Evolutionary conservation across 1,140 invertebrate species (phyloP), one percentile per base, ranked within the genome.

Genomic region (Drosophila paulistorum): DNA sequence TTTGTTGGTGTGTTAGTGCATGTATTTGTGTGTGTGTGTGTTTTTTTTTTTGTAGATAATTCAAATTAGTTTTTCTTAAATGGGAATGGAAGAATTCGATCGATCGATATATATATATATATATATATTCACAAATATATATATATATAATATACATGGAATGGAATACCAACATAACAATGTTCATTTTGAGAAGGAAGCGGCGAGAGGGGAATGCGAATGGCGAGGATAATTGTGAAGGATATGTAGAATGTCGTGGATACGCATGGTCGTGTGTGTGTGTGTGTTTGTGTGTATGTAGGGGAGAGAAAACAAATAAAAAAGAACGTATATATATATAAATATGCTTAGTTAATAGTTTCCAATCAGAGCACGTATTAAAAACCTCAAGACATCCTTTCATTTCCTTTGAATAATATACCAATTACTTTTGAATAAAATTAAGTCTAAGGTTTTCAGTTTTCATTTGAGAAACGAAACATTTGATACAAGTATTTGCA

Each of bases 241-340:
- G 30, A 30, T 30, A 30, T 30, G 30, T 5, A 30, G 67, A 64
- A 65, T 73, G 17, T 23, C 9, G 20, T 26, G 17, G 39, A 33
- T 64, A 81, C 61, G 75, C 65, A 63, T 70, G 81, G 81, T 60
- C 69, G 76, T 84, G 51, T 78, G 68, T 65, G 54, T 68, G 39
- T 51, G 41, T 79, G 57, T 55, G 69, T 17, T 17, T 17, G 17
- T 17, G 65, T 74, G 69, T 87, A 83, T 86, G 84, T 89, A 79
- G 77, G 83, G 84, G 83, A 86, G 81, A 85, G 83, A 86, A 77
- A 87, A 86, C 79, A 86, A 83, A 86, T 77, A 86, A 87, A 86
- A 86, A 86, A 81, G 77, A 64, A 78, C 62, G 74, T 76, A 76
- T 69, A 77, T 77, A 77, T 71, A 81, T 76, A 81, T 79, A 75